Percentiles rank a stretch among this genome's conserved stretches.
Conservation (phyloP, 2,113 vertebrate species). For the Alligator sinensis region DNA sequence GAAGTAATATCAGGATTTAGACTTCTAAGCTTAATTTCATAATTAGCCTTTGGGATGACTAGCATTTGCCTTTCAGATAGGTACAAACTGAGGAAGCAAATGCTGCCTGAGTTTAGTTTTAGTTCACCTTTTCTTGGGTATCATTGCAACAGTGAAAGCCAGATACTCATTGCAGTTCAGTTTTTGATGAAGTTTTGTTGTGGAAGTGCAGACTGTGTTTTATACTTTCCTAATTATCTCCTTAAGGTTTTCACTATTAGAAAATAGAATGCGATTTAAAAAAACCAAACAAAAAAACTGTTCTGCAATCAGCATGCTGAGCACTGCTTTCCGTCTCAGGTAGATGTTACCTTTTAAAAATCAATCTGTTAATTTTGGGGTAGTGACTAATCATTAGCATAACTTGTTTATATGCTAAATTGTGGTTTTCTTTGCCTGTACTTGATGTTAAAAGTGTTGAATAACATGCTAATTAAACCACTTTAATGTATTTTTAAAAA, state of each 20-base stretch:
- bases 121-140: neutral
- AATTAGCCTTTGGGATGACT: neutral
- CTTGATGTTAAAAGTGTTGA: neutral
- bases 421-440: too few relatives aligned
- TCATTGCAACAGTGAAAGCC: neutral
- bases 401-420: too few relatives aligned
- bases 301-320: neutral
- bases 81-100: neutral
- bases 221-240: neutral
- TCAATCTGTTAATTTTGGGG: too few relatives aligned
- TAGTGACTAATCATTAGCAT: too few relatives aligned
- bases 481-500: neutral
- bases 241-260: neutral
- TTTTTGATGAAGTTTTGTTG: neutral
- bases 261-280: neutral
- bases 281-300: neutral
- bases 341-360: neutral
- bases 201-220: neutral
- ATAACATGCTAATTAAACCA: neutral
- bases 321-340: neutral
- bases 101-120: too few relatives aligned
- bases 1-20: neutral
- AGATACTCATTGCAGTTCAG: neutral
- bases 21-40: neutral
- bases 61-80: neutral